Base-by-base conservation (phyloP, 1,140 invertebrate species). In the Akabosia matsudoensis region DNA sequence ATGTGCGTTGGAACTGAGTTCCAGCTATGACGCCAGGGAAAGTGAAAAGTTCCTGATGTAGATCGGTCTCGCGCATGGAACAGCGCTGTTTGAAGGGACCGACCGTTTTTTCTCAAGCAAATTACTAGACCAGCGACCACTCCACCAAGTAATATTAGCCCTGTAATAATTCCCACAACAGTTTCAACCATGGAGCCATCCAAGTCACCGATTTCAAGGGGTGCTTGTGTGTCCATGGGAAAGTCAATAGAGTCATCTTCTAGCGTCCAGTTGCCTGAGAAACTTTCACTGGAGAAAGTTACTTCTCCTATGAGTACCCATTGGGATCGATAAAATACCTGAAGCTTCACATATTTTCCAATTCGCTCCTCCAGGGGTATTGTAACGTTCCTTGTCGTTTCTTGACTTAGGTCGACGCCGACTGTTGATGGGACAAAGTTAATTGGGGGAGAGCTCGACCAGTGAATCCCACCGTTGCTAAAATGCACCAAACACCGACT, bases 251-350 rank as follows among this genome's bases (percentile, higher is more conserved):
- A 56, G 33, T 37, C 74, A 73, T 79, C 78, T 73, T 79, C 78
- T 56, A 31, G 26, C 4, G 78, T 79, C 34, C 74, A 75, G 76
- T 79, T 79, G 30, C 78, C 78, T 26, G 75, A 74, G 76, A 76
- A 79, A 77, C 77, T 79, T 73, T 79, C 78, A 76, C 91, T 92
- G 83, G 91, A 90, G 82, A 93, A 93, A 74, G 89, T 88, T 71
- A 96, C 89, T 85, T 96, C 94, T 83, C 93, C 94, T 79, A 97
- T 88, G 87, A 96, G 89, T 80, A 97, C 91, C 93, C 93, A 96
- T 78, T 89, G 88, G 4, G 91, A 88, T 67, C 92, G 91, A 83
- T 96, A 96, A 85, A 91, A 93, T 31, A 96, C 88, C 82, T 93
- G 91, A 61, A 81, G 18, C 61, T 76, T 72, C 24, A 79, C 10